Evolutionary conservation across 2,113 vertebrate species (phyloP), one percentile per base, ranked within the genome.

Genomic region (Dipodomys ordii): DNA sequence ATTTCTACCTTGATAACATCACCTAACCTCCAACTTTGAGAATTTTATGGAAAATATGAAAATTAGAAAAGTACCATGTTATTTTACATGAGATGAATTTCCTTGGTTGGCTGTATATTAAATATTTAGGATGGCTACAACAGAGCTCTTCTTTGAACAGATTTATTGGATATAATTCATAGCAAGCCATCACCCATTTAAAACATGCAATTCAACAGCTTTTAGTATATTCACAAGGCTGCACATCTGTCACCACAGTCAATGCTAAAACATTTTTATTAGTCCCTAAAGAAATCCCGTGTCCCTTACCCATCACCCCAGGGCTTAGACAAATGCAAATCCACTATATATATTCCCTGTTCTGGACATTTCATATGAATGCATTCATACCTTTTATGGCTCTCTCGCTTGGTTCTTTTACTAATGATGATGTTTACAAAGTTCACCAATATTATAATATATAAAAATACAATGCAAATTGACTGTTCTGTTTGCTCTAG

Each of bases 241-340:
- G 23, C 76, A 23, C n/a, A 73, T 65, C 4, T 35, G 64, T 80
- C n/a, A 85, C n/a, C 57, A 53, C 30, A 81, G 1, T 87, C 11
- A 72, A 35, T n/a, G 83, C 76, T 87, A 77, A 69, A 94, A 49
- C 35, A 93, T 68, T 95, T 71, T 85, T 2, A 68, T 76, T 82
- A 18, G 8, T 35, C 39, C 27, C 2, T 1, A 44, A 71, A 92
- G 27, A 69, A 87, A 87, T 53, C 12, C 25, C 79, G 2, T 19
- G 30, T 28, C 2, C 6, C 10, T 49, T 27, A 68, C 11, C 18
- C 25, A 11, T 91, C 20, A 49, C 7, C 6, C 6, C 10, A 9
- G 32, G 49, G 23, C 23, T 46, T 18, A 81, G 27, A 6, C 0
- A 79, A 65, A 23, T 86, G 62, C 11, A 39, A 16, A 44, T 64